Base-by-base conservation (phyloP, 2,797 vertebrate genomes). In the Gambelia wislizenii region DNA sequence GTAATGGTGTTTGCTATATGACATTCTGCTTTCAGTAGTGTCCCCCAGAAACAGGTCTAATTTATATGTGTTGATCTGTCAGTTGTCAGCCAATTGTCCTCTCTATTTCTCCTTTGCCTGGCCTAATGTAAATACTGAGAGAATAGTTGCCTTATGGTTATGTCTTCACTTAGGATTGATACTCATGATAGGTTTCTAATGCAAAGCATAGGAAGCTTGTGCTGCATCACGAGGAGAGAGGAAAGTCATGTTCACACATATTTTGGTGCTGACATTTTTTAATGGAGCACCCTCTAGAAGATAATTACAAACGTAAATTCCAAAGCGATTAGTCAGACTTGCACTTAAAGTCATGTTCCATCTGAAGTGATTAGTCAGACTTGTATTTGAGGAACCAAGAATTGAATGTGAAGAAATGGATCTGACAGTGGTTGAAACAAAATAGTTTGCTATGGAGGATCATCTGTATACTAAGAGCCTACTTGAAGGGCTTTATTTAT, bases 301-400 rank as follows among this genome's bases (percentile, higher is more conserved):
- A 85, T 76, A 59, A 61, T 4, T 67, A 33, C 12, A 75, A 2
- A 67, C 82, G 20, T 81, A 64, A 25, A 49, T 75, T 76, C 47
- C n/a, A 49, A 85, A 75, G 10, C 49, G 13, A 61, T 89, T 86
- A 67, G 56, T 89, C 70, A 77, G 49, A 33, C 27, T 70, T 49
- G 16, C 52, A 84, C 49, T n/a, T 59, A 78, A 80, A 85, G 47
- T 36, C 33, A 25, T 42, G 10, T 74, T 86, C 36, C 27, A 5
- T 64, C 30, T 82, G 13, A 85, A 75, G 14, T 52, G 8, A 39
- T 89, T 86, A 76, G 56, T 86, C 70, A 77, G 49, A 42, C 27
- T 70, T 49, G 16, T 83, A 84, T 49, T 56, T 70, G 3, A 69
- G 56, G n/a, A 85, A 25, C 25, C n/a, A 47, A 56, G 33, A 7